Base-by-base conservation (phyloP, 2,888 invertebrate genomes). In the Camponotus fellah region DNA sequence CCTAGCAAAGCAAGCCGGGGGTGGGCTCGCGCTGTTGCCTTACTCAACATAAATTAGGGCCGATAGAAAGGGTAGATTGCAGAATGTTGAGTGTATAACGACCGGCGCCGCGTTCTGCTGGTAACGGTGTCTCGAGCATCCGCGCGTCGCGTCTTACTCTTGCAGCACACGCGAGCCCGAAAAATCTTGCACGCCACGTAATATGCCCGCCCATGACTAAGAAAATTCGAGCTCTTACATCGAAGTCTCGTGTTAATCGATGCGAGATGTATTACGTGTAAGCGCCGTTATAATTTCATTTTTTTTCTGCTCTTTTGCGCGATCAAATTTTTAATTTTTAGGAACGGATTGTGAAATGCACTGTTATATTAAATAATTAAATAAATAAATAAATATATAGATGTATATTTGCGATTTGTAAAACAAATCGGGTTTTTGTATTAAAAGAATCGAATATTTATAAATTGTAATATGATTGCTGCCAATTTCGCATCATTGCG, bases 51-150 rank as follows among this genome's bases (percentile, higher is more conserved):
- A 94, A 94, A 94, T 94, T 94, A 94, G 93, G 92, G 91, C 92
- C 93, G 94, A 94, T 94, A 93, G 93, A 93, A 93, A 93, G 94
- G 94, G 94, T 94, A 94, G 94, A 94, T 94, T 94, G 93, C 91
- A 92, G 91, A 94, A 93, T 93, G 93, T 92, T 94, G 92, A 93
- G 92, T 93, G 92, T 92, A 92, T 92, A 91, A 92, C 89, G 90
- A 89, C 87, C 90, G 86, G 75, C 86, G 74, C 79, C 85, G 74
- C 69, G 86, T 84, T 83, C 88, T 84, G 87, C 88, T 85, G 86
- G 87, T 86, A 76, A 84, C 90, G 74, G 85, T 88, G 88, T 90
- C 90, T 86, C 90, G 88, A 87, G 87, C 87, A 89, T 90, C 87
- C 87, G 87, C 86, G 86, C 81, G 85, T 90, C 89, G 90, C 90